A percentile compares a stretch with the other conserved stretches of the same genome.
These are phyloP conservation scores for Vannuccia rotundouncinata DNA, from an alignment of 2,888 invertebrate species.

Conservation along the genomic window DNA sequence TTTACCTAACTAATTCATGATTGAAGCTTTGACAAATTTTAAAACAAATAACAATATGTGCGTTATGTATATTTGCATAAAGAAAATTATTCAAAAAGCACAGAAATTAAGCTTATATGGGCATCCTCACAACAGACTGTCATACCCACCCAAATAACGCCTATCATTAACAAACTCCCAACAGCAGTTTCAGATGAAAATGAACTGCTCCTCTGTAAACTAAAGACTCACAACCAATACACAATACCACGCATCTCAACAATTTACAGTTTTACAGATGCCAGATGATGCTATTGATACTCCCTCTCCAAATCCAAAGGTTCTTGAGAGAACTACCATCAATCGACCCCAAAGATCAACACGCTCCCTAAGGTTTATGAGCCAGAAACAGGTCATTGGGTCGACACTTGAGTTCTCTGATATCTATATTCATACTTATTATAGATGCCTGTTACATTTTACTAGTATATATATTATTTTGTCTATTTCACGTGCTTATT, in stretches of 20 bases:
- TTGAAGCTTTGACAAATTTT: too few relatives aligned
- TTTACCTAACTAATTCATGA: too few relatives aligned
- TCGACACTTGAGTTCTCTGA: constrained; percentile 18
- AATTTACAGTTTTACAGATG: neutral
- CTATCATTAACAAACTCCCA: constrained; percentile 15
- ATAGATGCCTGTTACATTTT: too few relatives aligned
- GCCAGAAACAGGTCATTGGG: constrained; percentile 17
- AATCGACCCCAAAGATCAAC: constrained; percentile 22
- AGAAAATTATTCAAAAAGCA: too few relatives aligned
- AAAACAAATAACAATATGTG: too few relatives aligned
- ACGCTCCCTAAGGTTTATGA: constrained; percentile 10
- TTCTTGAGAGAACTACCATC: constrained; percentile 1
- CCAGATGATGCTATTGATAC: constrained; percentile 15
- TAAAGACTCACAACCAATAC: constrained; percentile 3
- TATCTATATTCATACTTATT: too few relatives aligned
- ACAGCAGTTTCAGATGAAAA: neutral
- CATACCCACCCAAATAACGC: neutral
- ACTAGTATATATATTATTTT: too few relatives aligned
- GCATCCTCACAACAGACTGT: neutral
- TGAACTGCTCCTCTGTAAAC: constrained; percentile 13
- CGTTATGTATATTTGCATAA: too few relatives aligned
- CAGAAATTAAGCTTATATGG: too few relatives aligned
- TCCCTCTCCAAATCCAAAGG: neutral
- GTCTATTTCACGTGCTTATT: too few relatives aligned
- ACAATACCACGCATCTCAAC: constrained; percentile 13